Percentiles rank a stretch among this genome's conserved stretches.
These are phyloP conservation scores for Ophion slaviceki DNA, from an alignment of 2,888 invertebrate species.

Conservation along the genomic window DNA sequence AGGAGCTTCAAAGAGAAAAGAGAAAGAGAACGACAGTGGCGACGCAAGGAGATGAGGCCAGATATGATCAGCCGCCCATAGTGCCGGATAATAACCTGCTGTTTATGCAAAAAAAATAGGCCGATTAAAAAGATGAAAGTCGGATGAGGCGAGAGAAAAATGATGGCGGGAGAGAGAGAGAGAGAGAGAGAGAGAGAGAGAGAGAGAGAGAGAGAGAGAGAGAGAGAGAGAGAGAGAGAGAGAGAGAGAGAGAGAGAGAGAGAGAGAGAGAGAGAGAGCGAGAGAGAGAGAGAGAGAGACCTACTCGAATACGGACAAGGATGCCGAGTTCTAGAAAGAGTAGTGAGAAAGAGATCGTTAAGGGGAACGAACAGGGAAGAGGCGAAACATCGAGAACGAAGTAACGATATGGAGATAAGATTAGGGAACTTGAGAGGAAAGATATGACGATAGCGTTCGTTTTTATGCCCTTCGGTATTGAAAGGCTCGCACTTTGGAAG, in stretches of 20 bases:
- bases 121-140: conserved; percentile 56
- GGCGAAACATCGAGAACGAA: conserved; percentile 11
- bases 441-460: conserved; percentile 49
- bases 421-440: conserved; percentile 6
- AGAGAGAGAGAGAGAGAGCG: conserved; percentile 5
- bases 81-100: conserved; percentile 77
- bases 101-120: conserved; percentile 78
- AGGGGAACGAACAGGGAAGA: conserved; percentile 39
- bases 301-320: not conserved
- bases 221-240: not conserved
- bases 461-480: conserved; percentile 21
- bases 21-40: conserved; percentile 27
- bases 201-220: not conserved
- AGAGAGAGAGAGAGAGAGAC: not conserved
- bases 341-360: conserved; percentile 13
- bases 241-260: not conserved
- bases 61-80: conserved; percentile 76
- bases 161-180: conserved; percentile 15
- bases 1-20: conserved; percentile 35
- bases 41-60: conserved; percentile 72
- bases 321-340: conserved; percentile 19
- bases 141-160: conserved; percentile 23
- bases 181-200: not conserved
- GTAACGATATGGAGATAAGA: conserved; percentile 16
- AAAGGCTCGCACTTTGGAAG: conserved; percentile 6